These are phyloP conservation scores for Vireo griseus DNA, from an alignment of 2,797 vertebrate species.

Conservation along the genomic window DNA sequence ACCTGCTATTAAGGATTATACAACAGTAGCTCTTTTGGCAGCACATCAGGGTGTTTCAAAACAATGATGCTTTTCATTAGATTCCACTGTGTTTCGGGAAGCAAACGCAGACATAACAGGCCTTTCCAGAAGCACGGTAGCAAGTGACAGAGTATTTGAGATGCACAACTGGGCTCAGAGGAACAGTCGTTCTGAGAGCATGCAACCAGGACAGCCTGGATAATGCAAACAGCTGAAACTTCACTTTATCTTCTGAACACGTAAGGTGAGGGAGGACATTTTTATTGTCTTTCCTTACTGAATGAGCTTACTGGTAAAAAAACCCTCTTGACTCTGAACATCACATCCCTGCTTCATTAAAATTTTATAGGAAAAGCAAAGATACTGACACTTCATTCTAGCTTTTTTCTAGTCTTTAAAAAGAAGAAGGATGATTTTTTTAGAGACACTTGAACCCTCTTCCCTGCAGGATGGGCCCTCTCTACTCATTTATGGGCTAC, in stretches of 20 bases:
- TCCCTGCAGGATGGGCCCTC: background rate
- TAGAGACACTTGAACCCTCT: background rate
- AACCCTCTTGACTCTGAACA: background rate
- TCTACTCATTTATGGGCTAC: background rate
- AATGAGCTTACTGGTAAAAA: background rate
- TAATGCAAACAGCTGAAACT: background rate
- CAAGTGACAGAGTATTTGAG: background rate
- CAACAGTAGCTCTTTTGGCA: slow-evolving; percentile 37
- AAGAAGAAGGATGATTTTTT: background rate
- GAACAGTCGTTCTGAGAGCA: background rate
- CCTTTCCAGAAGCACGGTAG: background rate
- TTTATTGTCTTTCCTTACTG: background rate
- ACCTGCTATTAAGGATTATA: slow-evolving; percentile 40
- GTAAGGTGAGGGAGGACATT: background rate
- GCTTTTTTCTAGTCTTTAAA: background rate
- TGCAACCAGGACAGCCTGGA: background rate
- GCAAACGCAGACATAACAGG: background rate
- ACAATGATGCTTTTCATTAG: slow-evolving; percentile 24
- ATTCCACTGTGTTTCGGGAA: background rate
- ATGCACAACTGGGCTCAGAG: background rate
- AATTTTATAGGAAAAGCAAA: background rate
- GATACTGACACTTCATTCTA: background rate
- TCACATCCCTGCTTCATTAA: background rate
- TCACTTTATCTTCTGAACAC: background rate
- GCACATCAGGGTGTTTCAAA: background rate